Evolutionary conservation across 1,140 invertebrate species (phyloP).

Genomic region (Drosophila serrata): DNA sequence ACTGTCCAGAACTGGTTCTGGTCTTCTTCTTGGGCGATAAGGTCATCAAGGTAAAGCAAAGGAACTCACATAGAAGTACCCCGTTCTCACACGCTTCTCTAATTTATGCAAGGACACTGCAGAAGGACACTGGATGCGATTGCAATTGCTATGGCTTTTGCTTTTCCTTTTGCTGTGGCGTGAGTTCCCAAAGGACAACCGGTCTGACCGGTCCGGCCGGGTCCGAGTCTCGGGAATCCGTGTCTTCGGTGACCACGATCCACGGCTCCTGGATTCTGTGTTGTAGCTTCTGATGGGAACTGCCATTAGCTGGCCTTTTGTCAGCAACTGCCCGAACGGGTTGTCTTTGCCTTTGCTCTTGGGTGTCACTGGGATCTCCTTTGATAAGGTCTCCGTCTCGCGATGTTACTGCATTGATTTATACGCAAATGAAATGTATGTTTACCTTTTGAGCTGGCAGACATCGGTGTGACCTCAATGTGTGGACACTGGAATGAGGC

Average conservation of each 20-base stretch:
- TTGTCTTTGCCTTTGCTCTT: slow-evolving; percentile 21
- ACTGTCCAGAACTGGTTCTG: slow-evolving; percentile 82
- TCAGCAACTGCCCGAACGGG: slow-evolving; percentile 75
- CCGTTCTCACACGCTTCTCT: slow-evolving; percentile 72
- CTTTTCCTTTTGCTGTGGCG: slow-evolving; percentile 43
- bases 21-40: slow-evolving; percentile 60
- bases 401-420: slow-evolving; percentile 63
- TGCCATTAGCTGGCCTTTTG: slow-evolving; percentile 76
- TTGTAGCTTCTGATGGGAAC: slow-evolving; percentile 61
- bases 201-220: slow-evolving; percentile 83
- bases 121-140: slow-evolving; percentile 76
- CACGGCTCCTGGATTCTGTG: not conserved
- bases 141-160: slow-evolving; percentile 29
- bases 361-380: slow-evolving; percentile 30
- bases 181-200: slow-evolving; percentile 66
- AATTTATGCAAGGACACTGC: slow-evolving; percentile 85
- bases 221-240: slow-evolving; percentile 42
- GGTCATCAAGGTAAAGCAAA: slow-evolving; percentile 58
- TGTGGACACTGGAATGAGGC: not conserved
- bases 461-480: slow-evolving; percentile 39
- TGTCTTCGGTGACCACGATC: slow-evolving; percentile 74
- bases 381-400: slow-evolving; percentile 24
- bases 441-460: slow-evolving; percentile 37
- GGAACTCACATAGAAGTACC: slow-evolving; percentile 18
- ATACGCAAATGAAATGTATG: slow-evolving; percentile 63